Conservation (phyloP, 1,140 invertebrate genomes). For the Adelges cooleyi region DNA sequence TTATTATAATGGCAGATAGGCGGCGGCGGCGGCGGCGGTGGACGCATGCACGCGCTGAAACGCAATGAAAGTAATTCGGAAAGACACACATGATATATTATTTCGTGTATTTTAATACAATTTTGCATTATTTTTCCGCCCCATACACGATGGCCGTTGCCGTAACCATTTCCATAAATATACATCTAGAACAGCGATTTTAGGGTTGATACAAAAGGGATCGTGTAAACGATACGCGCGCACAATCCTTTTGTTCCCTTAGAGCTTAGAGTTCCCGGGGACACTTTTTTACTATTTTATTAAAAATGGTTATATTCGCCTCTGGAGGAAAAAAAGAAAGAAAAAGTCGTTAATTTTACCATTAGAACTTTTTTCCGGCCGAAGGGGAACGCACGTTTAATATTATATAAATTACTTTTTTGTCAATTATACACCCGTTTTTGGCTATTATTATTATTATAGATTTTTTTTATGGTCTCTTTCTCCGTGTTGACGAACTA, state of each 20-base stretch:
- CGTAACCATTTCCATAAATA: constrained; percentile 26
- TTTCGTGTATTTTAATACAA: constrained; percentile 26
- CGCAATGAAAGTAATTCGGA: constrained; percentile 10
- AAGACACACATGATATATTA: background rate
- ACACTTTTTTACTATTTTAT: constrained; percentile 18
- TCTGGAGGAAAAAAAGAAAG: background rate
- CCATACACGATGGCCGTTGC: background rate
- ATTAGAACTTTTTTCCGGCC: background rate
- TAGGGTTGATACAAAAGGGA: constrained; percentile 12
- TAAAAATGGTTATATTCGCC: background rate
- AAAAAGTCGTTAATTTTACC: constrained; percentile 22
- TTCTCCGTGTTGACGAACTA: constrained; percentile 8
- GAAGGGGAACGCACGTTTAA: too few relatives aligned
- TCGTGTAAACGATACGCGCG: constrained; percentile 23
- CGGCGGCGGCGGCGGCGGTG: too few relatives aligned
- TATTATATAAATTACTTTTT: too few relatives aligned
- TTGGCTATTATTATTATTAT: background rate
- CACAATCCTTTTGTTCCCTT: constrained; percentile 26
- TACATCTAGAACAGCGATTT: background rate
- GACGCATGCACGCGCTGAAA: constrained; percentile 7
- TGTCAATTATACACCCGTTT: too few relatives aligned
- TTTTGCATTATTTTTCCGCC: constrained; percentile 22
- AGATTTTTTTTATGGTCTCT: constrained; percentile 11
- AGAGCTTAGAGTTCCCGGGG: constrained; percentile 4
- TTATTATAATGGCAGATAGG: background rate